Percentiles rank a stretch among this genome's conserved stretches.
These are phyloP conservation scores for Miltochrista miniata DNA, from an alignment of 2,888 invertebrate species.

Conservation along the genomic window DNA sequence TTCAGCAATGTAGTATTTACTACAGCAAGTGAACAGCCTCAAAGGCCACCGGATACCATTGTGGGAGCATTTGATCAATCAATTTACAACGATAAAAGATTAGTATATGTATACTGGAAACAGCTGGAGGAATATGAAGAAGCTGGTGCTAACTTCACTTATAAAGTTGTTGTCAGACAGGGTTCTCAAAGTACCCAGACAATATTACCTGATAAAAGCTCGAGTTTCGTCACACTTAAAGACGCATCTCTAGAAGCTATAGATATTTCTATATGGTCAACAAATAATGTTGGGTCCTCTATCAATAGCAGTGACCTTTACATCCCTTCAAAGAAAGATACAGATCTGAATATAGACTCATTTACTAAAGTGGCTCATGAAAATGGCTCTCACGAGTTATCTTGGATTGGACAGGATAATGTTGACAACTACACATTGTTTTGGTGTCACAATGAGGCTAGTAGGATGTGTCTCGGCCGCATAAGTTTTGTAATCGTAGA, in stretches of 20 bases:
- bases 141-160: slow-evolving; percentile 90
- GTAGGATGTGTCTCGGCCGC: slow-evolving; percentile 80
- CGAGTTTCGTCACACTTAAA: slow-evolving; percentile 84
- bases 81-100: slow-evolving; percentile 77
- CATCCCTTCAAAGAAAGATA: slow-evolving; percentile 83
- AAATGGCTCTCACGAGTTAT: slow-evolving; percentile 88
- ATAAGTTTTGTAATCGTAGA: slow-evolving; percentile 73
- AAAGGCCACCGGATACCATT: slow-evolving; percentile 87
- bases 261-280: slow-evolving; percentile 84
- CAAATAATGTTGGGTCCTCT: slow-evolving; percentile 85
- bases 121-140: slow-evolving; percentile 86
- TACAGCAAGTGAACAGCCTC: slow-evolving; percentile 85
- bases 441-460: slow-evolving; percentile 86
- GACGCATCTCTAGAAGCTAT: slow-evolving; percentile 71
- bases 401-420: slow-evolving; percentile 86
- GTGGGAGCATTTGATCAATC: slow-evolving; percentile 90
- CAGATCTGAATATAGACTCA: slow-evolving; percentile 73
- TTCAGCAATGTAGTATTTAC: slow-evolving; percentile 84
- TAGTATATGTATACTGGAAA: slow-evolving; percentile 91
- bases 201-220: slow-evolving; percentile 73
- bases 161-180: slow-evolving; percentile 79
- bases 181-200: slow-evolving; percentile 56
- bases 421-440: slow-evolving; percentile 90
- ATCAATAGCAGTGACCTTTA: slow-evolving; percentile 81
- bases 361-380: slow-evolving; percentile 90